Evolutionary conservation across 2,797 vertebrate species (phyloP), one percentile per base, ranked within the genome.

Genomic region (Melanotaenia pygmaea): DNA sequence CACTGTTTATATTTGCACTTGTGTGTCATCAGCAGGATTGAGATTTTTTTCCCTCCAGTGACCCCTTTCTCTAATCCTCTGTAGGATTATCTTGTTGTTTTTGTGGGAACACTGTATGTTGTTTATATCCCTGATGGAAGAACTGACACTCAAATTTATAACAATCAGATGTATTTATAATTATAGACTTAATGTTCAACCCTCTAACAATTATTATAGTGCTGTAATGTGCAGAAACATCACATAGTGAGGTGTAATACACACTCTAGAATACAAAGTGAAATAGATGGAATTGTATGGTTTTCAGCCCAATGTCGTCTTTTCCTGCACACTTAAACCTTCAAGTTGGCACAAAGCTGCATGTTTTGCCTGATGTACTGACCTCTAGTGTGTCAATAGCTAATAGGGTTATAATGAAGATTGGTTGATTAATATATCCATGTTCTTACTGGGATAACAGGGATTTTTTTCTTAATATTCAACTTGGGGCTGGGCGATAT

Each of bases 71-170:
- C 86, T 93, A 91, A 92, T 91, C 92, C 88, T 65, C 67, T 59
- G 75, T 76, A 65, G 86, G 87, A 91, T 92, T 90, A 93, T 94
- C 93, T 89, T 87, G 89, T 91, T 91, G 82, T 91, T 91, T 92
- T 91, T 89, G 79, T 86, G 86, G 83, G 80, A 90, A 83, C 78
- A 79, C 67, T 77, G 14, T 61, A 78, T 58, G n/a, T 59, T n/a
- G 62, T 72, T 85, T 82, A 74, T 79, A 81, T 77, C 76, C 59
- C 20, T 28, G 73, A 70, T 32, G 24, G 32, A 70, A 71, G 77
- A 77, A 69, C 67, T 45, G 26, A 34, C 72, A 76, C 73, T 56
- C 74, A 80, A 68, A 71, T 71, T 80, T 70, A 28, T 59, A 67
- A 70, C 63, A 57, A 35, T 71, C 18, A 7, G 10, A 70, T 1